These are phyloP conservation scores for Squalus acanthias DNA, from an alignment of 2,797 vertebrate species.

Conservation along the genomic window DNA sequence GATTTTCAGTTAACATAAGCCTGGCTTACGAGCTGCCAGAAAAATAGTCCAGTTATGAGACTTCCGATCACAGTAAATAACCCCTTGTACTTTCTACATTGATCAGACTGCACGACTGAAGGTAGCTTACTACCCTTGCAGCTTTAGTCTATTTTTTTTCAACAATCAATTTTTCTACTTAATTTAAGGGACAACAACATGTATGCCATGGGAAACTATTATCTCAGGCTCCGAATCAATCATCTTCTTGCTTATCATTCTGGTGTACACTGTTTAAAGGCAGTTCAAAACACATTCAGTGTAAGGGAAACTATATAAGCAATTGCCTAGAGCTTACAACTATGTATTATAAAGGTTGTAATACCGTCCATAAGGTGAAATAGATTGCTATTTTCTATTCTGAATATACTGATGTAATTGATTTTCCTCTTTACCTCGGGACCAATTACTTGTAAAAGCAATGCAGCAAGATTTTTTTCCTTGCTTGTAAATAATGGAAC, in stretches of 20 bases:
- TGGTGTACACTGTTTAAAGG: slow-evolving; percentile 1
- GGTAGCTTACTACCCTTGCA: background rate
- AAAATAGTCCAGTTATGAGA: background rate
- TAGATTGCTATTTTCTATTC: slow-evolving; percentile 19
- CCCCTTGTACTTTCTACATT: background rate
- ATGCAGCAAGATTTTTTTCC: background rate
- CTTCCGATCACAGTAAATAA: background rate
- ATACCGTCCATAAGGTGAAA: background rate
- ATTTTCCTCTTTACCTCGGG: slow-evolving; percentile 1
- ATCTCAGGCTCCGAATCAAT: background rate
- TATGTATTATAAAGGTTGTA: slow-evolving; percentile 23
- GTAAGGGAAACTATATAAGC: background rate
- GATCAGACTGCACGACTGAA: background rate
- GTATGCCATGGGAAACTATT: background rate
- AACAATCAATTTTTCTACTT: background rate
- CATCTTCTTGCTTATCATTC: background rate
- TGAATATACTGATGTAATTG: slow-evolving; percentile 26
- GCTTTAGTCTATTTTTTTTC: background rate
- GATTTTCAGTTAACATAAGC: background rate
- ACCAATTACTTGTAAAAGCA: slow-evolving; percentile 14
- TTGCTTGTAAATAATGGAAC: slow-evolving; percentile 28
- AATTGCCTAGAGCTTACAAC: slow-evolving; percentile 10
- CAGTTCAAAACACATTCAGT: background rate
- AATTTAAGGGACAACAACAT: background rate
- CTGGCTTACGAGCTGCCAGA: background rate